Percentiles rank a stretch among this genome's conserved stretches.
Evolutionary conservation across 30 jellyfish, hydroid and myxozoan genomes (phyloP).

Genomic region (Sanderia malayensis): DNA sequence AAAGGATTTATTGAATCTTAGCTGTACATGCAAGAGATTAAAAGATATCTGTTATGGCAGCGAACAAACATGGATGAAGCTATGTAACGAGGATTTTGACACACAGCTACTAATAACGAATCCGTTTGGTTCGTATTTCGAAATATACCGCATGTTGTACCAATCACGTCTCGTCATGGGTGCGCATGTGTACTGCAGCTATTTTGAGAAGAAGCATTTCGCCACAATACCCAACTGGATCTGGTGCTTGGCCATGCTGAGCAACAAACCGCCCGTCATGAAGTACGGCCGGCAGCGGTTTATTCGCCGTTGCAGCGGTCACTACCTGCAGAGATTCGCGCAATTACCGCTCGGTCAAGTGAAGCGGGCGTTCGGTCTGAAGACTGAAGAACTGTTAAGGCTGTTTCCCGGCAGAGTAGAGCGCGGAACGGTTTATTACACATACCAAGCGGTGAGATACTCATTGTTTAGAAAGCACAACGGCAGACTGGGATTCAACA

Average conservation of each 20-base stretch:
- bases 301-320: conserved; percentile 61
- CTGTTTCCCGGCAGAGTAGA: conserved; percentile 74
- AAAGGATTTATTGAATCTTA: conserved; percentile 37
- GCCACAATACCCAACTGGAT: conserved; percentile 72
- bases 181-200: conserved; percentile 59
- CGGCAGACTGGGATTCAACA: conserved; percentile 28
- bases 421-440: conserved; percentile 72
- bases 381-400: conserved; percentile 40
- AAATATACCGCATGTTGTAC: conserved; percentile 53
- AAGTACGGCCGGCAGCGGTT: conserved; percentile 60
- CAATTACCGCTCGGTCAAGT: conserved; percentile 72
- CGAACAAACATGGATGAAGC: conserved; percentile 53
- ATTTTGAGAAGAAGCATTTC: conserved; percentile 40
- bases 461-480: conserved; percentile 62
- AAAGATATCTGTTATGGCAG: conserved; percentile 8
- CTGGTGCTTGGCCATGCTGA: conserved; percentile 80
- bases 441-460: conserved; percentile 65
- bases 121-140: conserved; percentile 46
- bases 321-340: conserved; percentile 57
- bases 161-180: conserved; percentile 77
- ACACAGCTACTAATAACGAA: conserved; percentile 44
- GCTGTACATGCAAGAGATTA: conserved; percentile 42
- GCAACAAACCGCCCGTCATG: conserved; percentile 81
- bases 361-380: conserved; percentile 41
- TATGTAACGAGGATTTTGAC: conserved; percentile 55